These are phyloP conservation scores for Mormyrus proboscirostris DNA, from an alignment of 2,797 vertebrate genomes.

Conservation along the genomic window DNA sequence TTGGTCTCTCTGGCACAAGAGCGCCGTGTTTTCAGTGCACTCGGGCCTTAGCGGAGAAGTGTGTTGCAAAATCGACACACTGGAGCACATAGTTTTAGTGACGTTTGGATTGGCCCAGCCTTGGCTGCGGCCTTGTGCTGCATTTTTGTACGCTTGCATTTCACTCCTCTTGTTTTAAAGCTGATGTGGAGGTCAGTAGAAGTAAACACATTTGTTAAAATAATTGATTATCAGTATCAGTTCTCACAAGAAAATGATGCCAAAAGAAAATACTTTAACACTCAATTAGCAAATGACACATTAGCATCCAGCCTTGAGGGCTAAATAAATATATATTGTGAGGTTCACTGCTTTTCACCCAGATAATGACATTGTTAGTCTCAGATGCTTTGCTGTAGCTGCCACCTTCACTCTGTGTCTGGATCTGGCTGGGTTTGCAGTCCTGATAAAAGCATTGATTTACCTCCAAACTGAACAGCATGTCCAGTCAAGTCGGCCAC, in stretches of 20 bases:
- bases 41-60: neutral
- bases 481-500: neutral
- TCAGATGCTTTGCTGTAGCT: neutral
- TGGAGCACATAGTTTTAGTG: neutral
- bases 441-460: neutral
- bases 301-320: neutral
- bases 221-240: slow-evolving; percentile 18
- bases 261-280: neutral
- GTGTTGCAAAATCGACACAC: neutral
- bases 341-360: neutral
- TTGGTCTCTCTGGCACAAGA: neutral
- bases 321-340: neutral
- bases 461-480: neutral
- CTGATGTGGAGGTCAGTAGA: slow-evolving; percentile 26
- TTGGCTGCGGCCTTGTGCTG: neutral
- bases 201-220: slow-evolving; percentile 24
- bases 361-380: neutral
- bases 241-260: neutral
- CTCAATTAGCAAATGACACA: neutral
- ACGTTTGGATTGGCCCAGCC: neutral
- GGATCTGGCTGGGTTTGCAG: neutral
- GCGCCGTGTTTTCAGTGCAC: neutral
- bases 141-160: slow-evolving; percentile 7
- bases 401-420: neutral
- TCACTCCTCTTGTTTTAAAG: slow-evolving; percentile 19